Evolutionary conservation across 2,797 vertebrate species (phyloP).

Genomic region (Syncerus caffer): DNA sequence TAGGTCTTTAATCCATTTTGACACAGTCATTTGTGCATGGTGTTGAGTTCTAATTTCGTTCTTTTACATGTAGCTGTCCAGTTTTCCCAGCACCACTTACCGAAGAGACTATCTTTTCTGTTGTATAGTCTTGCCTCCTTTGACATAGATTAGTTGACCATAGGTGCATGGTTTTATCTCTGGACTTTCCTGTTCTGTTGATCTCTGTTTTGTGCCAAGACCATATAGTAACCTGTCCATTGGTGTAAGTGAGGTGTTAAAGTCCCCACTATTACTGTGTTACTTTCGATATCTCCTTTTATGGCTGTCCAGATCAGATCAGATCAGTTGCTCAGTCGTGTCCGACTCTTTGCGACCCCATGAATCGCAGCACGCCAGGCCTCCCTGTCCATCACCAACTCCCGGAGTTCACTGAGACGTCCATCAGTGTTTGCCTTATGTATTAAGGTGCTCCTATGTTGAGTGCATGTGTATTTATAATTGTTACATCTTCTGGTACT

Average conservation of each 20-base stretch:
- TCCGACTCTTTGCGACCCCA: too few species aligned
- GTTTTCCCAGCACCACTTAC: background rate
- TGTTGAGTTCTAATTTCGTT: background rate
- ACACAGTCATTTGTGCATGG: background rate
- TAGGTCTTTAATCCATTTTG: background rate
- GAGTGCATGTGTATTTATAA: background rate
- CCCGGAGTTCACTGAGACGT: too few species aligned
- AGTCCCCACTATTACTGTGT: background rate
- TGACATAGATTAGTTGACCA: background rate
- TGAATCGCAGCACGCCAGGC: too few species aligned
- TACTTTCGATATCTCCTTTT: background rate
- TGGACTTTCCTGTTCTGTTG: background rate
- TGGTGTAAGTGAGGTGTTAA: background rate
- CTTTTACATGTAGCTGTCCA: background rate
- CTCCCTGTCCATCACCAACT: too few species aligned
- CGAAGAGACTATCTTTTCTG: background rate
- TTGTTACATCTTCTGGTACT: background rate
- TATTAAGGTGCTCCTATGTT: background rate
- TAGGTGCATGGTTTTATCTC: background rate
- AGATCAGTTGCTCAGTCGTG: too few species aligned
- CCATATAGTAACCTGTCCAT: background rate
- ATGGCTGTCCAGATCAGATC: background rate
- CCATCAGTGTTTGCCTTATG: background rate
- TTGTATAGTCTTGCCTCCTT: background rate
- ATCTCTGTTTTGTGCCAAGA: background rate